Base-by-base conservation (phyloP, 2,797 vertebrate species). In the Argya squamiceps region DNA sequence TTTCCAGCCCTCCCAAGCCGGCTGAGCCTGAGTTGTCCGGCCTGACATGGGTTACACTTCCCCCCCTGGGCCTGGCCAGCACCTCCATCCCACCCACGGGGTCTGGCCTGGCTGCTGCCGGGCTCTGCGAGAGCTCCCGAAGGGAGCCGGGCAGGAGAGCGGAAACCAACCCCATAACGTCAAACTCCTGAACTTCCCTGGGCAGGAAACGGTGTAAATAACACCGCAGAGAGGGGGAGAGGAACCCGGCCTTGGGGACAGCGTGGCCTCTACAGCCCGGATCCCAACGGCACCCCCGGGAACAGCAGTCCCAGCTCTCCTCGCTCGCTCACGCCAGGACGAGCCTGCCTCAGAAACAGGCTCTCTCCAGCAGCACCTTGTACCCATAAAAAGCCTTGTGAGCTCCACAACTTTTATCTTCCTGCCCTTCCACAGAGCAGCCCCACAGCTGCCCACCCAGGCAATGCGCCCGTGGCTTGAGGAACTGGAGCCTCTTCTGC, bases 181-280 rank as follows among this genome's bases (percentile, higher is more conserved):
- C 95, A 95, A 88, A 96, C 73, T 94, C 80, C 94, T 96, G 88
- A 94, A 94, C 95, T 97, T 96, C 96, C 96, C 96, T 4, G 92
- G 75, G 89, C 95, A 97, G 95, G 94, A 97, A 96, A 94, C 1
- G 26, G 78, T 29, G 81, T 84, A 86, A 97, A 96, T 73, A 95
- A 96, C 91, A 91, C 88, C 84, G 3, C 21, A 0, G 94, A 93
- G 91, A 87, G 87, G 93, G 95, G 88, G 73, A 91, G 36, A 95
- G 94, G 91, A 96, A 77, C 94, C 43, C 53, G 23, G 80, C 89
- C 78, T 36, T 41, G 50, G 71, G 67, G 81, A 86, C 7, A 5
- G 74, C 17, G 5, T 7, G 83, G 93, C 65, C 36, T 78, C 75
- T 3, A 1, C 44, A 32, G 1, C 47, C 36, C 14, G 0, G 53